Conservation (phyloP, 2,113 vertebrate genomes). For the Buteo buteo region DNA sequence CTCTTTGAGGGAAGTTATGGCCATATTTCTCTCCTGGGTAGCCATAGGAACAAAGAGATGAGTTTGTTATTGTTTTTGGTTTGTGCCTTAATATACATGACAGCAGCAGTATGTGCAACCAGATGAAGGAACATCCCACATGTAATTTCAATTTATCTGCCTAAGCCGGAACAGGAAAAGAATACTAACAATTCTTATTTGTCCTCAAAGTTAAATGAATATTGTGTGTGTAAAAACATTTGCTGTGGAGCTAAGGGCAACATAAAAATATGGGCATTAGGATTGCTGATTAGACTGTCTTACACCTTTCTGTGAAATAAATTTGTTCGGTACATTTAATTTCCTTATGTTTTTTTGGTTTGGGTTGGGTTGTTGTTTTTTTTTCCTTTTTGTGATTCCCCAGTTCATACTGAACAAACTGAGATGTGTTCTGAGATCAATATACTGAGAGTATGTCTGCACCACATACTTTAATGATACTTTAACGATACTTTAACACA, state of each 20-base stretch:
- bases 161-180: background rate
- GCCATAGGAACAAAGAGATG: background rate
- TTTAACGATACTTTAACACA: background rate
- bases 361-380: background rate
- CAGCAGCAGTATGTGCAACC: background rate
- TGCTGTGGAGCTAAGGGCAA: background rate
- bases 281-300: slow-evolving; percentile 3
- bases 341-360: background rate
- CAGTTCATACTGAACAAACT: background rate
- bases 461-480: background rate
- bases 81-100: slow-evolving; percentile 4
- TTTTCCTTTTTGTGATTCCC: background rate
- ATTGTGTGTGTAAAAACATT: background rate
- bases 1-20: background rate
- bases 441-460: background rate
- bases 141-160: slow-evolving; percentile 44
- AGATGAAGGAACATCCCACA: background rate
- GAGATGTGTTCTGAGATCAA: background rate
- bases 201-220: slow-evolving; percentile 10
- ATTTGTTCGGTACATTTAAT: background rate
- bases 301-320: background rate
- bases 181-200: slow-evolving; percentile 15
- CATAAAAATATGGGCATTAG: background rate
- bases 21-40: background rate
- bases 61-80: background rate